Conservation (phyloP, 2,888 invertebrate genomes). For the Stenodema calcarata region DNA sequence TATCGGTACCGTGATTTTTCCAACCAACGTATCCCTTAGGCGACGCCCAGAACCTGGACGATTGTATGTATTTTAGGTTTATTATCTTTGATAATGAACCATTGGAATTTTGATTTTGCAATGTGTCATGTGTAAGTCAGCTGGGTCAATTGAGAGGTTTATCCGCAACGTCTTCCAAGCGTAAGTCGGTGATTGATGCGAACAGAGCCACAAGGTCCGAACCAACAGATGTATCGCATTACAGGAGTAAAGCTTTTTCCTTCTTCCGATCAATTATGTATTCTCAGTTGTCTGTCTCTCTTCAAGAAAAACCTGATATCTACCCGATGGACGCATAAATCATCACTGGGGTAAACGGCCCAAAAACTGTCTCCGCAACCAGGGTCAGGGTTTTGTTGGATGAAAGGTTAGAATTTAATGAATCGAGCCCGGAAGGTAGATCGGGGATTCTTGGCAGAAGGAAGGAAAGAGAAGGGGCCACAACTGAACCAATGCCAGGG, state of each 20-base stretch:
- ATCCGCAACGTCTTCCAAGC: no score
- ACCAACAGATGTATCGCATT: background rate
- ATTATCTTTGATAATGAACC: no score
- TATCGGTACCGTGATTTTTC: no score
- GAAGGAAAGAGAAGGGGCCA: background rate
- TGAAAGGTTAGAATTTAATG: background rate
- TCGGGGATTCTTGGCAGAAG: background rate
- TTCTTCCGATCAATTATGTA: background rate
- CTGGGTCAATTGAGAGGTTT: background rate
- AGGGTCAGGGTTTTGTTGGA: background rate
- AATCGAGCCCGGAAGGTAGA: background rate
- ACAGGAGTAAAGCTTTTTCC: background rate
- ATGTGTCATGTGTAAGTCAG: no score
- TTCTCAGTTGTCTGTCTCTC: background rate
- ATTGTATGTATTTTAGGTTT: no score
- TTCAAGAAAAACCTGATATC: background rate
- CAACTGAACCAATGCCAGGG: background rate
- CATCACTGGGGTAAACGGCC: background rate
- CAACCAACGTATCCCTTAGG: no score
- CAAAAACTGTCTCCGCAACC: background rate
- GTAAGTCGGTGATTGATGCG: no score
- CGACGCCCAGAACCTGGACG: no score
- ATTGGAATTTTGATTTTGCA: no score
- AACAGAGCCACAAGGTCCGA: no score
- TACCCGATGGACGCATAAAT: background rate